These are phyloP conservation scores for Lepus europaeus DNA, from an alignment of 2,113 vertebrate genomes.

Conservation along the genomic window DNA sequence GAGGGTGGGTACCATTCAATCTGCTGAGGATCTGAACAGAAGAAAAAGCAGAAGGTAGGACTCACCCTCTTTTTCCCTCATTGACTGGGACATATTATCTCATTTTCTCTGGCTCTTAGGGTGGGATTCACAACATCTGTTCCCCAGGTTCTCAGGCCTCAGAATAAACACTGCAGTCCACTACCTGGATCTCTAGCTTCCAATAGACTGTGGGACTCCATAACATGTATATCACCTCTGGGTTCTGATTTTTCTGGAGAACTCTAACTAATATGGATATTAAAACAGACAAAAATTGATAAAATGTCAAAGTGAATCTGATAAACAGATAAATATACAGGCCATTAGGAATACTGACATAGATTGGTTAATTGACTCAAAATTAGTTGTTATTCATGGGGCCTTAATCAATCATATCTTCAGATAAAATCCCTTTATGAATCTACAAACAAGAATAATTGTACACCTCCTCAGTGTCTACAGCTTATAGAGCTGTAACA, in stretches of 20 bases:
- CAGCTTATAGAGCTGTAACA: neutral
- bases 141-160: neutral
- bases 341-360: neutral
- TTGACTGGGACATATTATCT: neutral
- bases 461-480: neutral
- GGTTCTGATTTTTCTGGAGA: neutral
- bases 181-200: neutral
- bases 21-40: neutral
- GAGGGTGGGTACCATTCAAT: neutral
- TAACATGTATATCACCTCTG: neutral
- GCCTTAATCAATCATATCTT: slow-evolving; percentile 27
- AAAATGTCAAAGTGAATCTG: slow-evolving; percentile 6
- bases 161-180: neutral
- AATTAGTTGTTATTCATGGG: neutral
- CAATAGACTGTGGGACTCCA: no score
- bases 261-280: neutral
- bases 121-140: neutral
- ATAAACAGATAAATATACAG: neutral
- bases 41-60: neutral
- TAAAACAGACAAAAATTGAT: neutral
- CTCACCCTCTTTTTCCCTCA: neutral
- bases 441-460: slow-evolving; percentile 2
- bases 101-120: neutral
- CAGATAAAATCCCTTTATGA: neutral
- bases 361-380: neutral